These are phyloP conservation scores for Amphimedon queenslandica DNA, from an alignment of 37 sponge, comb jelly and placozoan genomes.

Conservation along the genomic window DNA sequence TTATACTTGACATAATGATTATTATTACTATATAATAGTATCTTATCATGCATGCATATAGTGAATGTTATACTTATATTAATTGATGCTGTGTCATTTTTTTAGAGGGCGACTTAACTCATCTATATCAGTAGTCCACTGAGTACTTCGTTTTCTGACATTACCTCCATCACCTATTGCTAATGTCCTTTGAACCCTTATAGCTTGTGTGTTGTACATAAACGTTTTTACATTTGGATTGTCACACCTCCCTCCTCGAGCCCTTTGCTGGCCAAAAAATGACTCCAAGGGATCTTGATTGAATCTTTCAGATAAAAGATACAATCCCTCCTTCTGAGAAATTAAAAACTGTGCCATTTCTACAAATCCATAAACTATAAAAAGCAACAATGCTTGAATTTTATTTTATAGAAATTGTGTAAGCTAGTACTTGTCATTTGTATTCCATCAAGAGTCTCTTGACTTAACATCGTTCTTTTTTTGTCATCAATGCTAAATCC, in stretches of 20 bases:
- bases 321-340: not conserved
- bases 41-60: not conserved
- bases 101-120: slow-evolving; percentile 1
- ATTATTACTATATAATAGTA: not conserved
- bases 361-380: slow-evolving; percentile 18
- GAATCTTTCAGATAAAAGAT: slow-evolving; percentile 16
- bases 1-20: not conserved
- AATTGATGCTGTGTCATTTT: not conserved
- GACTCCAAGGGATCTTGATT: slow-evolving; percentile 27
- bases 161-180: slow-evolving; percentile 2
- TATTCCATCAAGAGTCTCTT: slow-evolving; percentile 27
- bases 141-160: slow-evolving; percentile 5
- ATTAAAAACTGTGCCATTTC: slow-evolving; percentile 10
- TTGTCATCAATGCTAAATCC: slow-evolving; percentile 12
- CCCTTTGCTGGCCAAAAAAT: slow-evolving; percentile 19
- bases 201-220: slow-evolving; percentile 1
- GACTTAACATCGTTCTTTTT: slow-evolving; percentile 15
- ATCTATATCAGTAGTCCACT: slow-evolving; percentile 2
- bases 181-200: slow-evolving; percentile 2
- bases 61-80: not conserved
- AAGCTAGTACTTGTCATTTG: slow-evolving; percentile 31
- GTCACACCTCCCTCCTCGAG: slow-evolving; percentile 11
- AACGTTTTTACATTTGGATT: slow-evolving; percentile 26
- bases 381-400: not conserved
- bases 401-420: too few relatives aligned